Evolutionary conservation across 2,888 invertebrate species (phyloP), one percentile per base, ranked within the genome.

Genomic region (Drosophila diplacantha): DNA sequence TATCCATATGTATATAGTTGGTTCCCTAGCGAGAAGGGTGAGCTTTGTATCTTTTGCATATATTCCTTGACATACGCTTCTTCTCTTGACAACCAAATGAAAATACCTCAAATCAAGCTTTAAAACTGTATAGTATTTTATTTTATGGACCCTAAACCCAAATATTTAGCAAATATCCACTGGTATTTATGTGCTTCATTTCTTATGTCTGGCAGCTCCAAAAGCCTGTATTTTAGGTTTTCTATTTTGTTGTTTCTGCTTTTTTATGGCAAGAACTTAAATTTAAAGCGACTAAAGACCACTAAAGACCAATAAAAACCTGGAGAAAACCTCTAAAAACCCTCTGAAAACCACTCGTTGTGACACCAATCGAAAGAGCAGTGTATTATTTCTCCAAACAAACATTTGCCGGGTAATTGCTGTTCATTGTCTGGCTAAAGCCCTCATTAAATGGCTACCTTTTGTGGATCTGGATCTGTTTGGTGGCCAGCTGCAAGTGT

Each of bases 401-500:
- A 46, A 46, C 46, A 35, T 14, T 18, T 47, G 11, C 14, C 16
- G 9, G n/a, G 20, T 12, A 35, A 35, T 35, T 47, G 11, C 14
- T 46, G 20, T n/a, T 49, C 12, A 31, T 46, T 16, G 35, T 34
- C 49, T 20, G 47, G 20, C 35, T 29, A 31, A 49, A 37, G 14
- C 20, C 35, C 52, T 52, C 35, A 39, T 41, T 34, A 32, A 41
- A 22, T 60, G 53, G 57, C 34, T 34, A 41, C 32, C n/a, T 26
- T 38, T 46, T 43, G 54, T 58, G 41, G 55, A 37, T 35, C 46
- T 72, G 44, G 44, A 46, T 14, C 31, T 18, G 11, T 24, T 24
- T 26, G 44, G 44, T 44, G 69, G 57, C 52, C 75, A 76, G 69
- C 72, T 79, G 80, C 79, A 53, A 69, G 69, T 74, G 74, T 69